Evolutionary conservation across 2,113 vertebrate genomes (phyloP), one percentile per base, ranked within the genome.

Genomic region (Anas platyrhynchos): DNA sequence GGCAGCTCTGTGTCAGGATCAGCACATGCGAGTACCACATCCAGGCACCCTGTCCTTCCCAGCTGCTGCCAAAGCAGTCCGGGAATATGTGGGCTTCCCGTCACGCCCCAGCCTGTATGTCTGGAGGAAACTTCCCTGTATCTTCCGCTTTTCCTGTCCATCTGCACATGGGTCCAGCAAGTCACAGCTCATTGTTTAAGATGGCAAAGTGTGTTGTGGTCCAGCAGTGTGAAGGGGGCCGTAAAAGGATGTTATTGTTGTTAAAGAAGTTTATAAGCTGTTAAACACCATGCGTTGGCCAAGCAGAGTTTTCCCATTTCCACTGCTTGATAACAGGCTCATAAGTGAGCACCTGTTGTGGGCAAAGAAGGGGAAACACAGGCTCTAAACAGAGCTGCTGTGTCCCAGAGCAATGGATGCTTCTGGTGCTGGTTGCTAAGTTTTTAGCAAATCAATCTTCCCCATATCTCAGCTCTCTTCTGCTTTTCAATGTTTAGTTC

Each of bases 91-190:
- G 6, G 94, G 59, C 63, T 95, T 89, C 89, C 92, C 55, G 43
- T 89, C 89, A 87, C 1, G 0, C 1, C 16, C 32, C 36, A 16
- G 84, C 32, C 65, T 32, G 32, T 5, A 4, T 0, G 54, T 56
- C 88, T 18, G 52, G 18, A 91, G 93, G 88, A 94, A 89, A 85
- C 84, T 79, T 69, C 79, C 78, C 32, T 3, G 1, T 5, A 34
- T 79, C 91, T 54, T 61, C 76, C 72, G 38, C 77, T 79, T 63
- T 84, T 96, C 92, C 92, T 95, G 90, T 50, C 65, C 85, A 44
- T 81, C 77, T 71, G 83, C 9, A 1, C 26, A 1, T 0, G 4
- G n/a, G 5, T 41, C 55, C 84, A 59, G 79, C 63, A 17, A 2
- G 4, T 66, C 83, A 61, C 56, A 56, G 55, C 68, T 93, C 54